Base-by-base conservation (phyloP, 2,113 vertebrate genomes). In the Tupaia tana region DNA sequence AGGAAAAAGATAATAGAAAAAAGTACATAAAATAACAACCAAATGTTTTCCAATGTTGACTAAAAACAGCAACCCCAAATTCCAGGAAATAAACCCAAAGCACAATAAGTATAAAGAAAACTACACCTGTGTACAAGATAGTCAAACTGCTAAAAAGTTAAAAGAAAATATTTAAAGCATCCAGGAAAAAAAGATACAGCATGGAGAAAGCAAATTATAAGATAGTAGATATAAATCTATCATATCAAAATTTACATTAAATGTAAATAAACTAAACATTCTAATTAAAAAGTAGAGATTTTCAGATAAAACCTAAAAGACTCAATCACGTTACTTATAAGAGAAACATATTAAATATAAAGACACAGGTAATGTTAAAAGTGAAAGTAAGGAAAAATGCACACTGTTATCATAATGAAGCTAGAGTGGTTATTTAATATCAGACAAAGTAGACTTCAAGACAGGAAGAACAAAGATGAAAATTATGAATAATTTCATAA, bases 91-190 rank as follows among this genome's bases (percentile, higher is more conserved):
- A 69, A 69, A 67, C 6, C 0, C 13, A 20, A 29, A 43, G 34
- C 4, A 10, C 12, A 31, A 20, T n/a, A 52, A 58, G 13, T 12
- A 22, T 16, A 34, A 71, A 77, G 24, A 22, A 52, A 22, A 29
- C 31, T 16, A 18, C 18, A 24, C 2, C 31, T 29, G 7, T 0
- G 8, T 22, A 18, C 9, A 3, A 1, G 11, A 27, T 13, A 31
- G 73, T 20, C 15, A 7, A 25, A 6, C 12, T 7, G 31, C 43
- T 14, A 13, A 6, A 63, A 56, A 20, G 1, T 19, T 4, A 7
- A 29, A 34, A 58, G 58, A 73, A 29, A 59, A 12, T 8, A 10
- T 74, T 66, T 34, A 24, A 18, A 34, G 64, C 2, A 43, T 43
- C 2, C n/a, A 18, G 56, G 22, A 29, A 3, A 16, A 24, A 63